Evolutionary conservation across 1,140 invertebrate species (phyloP), one percentile per base, ranked within the genome.

Genomic region (Papilio dardanus): DNA sequence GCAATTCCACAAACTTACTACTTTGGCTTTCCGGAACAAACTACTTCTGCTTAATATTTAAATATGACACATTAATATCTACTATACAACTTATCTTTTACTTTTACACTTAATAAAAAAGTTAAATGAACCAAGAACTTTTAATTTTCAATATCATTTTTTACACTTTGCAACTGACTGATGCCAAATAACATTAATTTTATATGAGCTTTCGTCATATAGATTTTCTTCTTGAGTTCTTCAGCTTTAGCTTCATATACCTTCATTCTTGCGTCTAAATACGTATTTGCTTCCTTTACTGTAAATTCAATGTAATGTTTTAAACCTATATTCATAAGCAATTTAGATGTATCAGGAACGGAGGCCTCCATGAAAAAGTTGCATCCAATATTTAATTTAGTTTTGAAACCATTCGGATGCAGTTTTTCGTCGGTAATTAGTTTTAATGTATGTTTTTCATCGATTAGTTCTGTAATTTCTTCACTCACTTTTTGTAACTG

Each of bases 341-440:
- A 95, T 31, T 88, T 95, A 0, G 95, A 95, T 69, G 96, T 94
- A 88, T 97, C 94, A 16, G 94, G 90, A 0, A 97, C 95, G 78
- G 95, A 94, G 46, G 96, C 96, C 87, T 97, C 95, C 84, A 97
- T 94, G 81, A 96, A 97, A 66, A 97, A 95, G 88, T 96, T 96
- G 79, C 96, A 96, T 21, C 97, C 97, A 35, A 97, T 83, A 85
- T 97, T 96, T 24, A 97, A 93, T 94, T 97, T 96, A 0, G 97
- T 97, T 86, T 97, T 97, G 40, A 97, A 95, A 14, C 96, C 96
- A 66, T 93, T 89, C 5, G 92, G 86, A 65, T 94, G 84, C 1
- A 94, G 79, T 3, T 91, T 87, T 76, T 94, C 93, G 35, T 94
- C 89, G 24, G 94, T 91, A 14, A 97, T 94, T 0, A 95, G 92